A percentile compares a stretch with the other conserved stretches of the same genome.
These are phyloP conservation scores for Steinernema feltiae DNA, from an alignment of 1,140 invertebrate species.

Conservation along the genomic window DNA sequence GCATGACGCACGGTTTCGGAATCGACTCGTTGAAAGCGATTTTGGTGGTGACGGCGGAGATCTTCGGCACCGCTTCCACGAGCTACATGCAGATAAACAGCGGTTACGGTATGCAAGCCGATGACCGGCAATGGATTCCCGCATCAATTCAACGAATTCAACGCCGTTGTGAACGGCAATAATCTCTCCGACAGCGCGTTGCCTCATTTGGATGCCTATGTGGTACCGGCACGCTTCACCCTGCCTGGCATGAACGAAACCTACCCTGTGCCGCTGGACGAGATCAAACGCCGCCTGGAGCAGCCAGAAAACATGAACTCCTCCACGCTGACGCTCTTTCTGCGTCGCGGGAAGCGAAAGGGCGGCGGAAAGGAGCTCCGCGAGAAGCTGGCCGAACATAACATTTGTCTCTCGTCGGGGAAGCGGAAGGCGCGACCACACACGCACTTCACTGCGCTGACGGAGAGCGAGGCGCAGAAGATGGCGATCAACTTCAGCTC, in stretches of 20 bases:
- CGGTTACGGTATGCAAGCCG: not conserved
- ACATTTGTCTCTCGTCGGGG: not conserved
- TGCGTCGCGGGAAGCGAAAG: not conserved
- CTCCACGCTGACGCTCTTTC: not conserved
- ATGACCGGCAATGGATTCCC: not conserved
- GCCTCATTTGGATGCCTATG: not conserved
- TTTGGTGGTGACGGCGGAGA: not conserved
- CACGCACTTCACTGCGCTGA: not conserved
- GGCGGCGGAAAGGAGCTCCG: not conserved
- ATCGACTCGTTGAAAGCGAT: not conserved
- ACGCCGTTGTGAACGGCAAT: not conserved
- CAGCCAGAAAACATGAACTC: not conserved
- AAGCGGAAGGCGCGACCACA: not conserved
- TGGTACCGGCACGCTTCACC: not conserved
- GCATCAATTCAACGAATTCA: not conserved
- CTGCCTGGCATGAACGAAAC: not conserved
- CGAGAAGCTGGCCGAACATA: not conserved
- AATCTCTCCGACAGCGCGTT: not conserved
- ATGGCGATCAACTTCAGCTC: not conserved
- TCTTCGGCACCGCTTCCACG: not conserved
- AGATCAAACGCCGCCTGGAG: not conserved
- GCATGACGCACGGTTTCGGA: not conserved
- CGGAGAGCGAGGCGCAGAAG: not conserved
- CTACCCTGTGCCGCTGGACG: not conserved
- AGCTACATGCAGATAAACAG: not conserved